Base-by-base conservation (phyloP, 2,797 vertebrate genomes). In the Enteromius argenteus region DNA sequence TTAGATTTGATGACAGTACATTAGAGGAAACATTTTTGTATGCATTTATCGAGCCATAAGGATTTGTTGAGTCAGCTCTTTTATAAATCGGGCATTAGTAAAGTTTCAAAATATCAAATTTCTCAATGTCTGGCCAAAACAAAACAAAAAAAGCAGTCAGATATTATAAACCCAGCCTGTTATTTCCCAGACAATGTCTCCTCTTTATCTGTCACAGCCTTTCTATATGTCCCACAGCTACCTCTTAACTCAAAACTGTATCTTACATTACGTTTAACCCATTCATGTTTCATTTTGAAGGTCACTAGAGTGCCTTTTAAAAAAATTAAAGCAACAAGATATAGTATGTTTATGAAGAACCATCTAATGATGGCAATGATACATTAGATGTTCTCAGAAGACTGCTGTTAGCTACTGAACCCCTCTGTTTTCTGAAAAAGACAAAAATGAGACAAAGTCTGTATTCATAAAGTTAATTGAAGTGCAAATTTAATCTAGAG, bases 261-360 rank as follows among this genome's bases (percentile, higher is more conserved):
- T 87, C 85, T 85, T 84, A 80, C 60, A 19, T 49, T 81, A 27
- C 9, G n/a, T 27, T 83, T 44, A 80, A 30, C 42, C 78, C 53
- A 30, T 77, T 83, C 64, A 67, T 9, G 14, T 73, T 71, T 88
- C 6, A 17, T 79, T 64, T 75, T 86, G 73, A 91, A 91, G 88
- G 92, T 93, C 84, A 90, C 85, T 88, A 87, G 78, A 89, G 93
- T 93, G 93, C 94, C 93, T 95, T 94, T 92, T 83, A 79, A 8
- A 17, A 62, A 79, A 83, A 89, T 83, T 87, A 66, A 85, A 84
- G 13, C 23, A 84, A 79, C 77, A 73, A 42, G 39, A 73, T 75
- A 69, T 77, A 49, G 32, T 35, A 37, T 8, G 21, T 80, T 68
- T 83, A 39, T 64, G 30, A 80, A 37, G 35, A 83, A 79, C 80